phyloP scores from a whole-genome alignment of 2,888 invertebrate genomes.

The Eremobia ochroleuca region DNA sequence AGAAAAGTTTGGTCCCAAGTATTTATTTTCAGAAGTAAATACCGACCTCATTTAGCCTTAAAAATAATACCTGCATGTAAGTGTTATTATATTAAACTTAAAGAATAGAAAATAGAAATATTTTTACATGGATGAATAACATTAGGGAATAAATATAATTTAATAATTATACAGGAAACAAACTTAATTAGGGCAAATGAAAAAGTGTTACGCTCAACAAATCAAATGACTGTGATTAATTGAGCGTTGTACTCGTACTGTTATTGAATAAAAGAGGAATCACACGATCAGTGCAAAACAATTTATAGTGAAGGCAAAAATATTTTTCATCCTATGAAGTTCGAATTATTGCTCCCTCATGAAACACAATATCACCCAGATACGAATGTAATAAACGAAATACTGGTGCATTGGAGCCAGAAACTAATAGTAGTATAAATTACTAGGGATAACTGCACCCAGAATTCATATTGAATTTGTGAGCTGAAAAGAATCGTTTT shows the following conservation, averaged over 20 bases:
- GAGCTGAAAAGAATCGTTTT: slow-evolving; percentile 3
- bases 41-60: neutral
- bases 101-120: neutral
- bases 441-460: slow-evolving; percentile 57
- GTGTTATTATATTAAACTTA: neutral
- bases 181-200: neutral
- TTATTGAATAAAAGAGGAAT: neutral
- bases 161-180: neutral
- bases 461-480: slow-evolving; percentile 58
- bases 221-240: neutral
- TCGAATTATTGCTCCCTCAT: slow-evolving; percentile 6
- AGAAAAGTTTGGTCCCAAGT: too few species aligned
- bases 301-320: neutral
- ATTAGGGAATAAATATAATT: too few species aligned
- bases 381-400: slow-evolving; percentile 46
- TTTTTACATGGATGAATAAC: too few species aligned
- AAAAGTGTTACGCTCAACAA: too few species aligned
- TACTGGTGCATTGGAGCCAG: slow-evolving; percentile 38
- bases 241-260: neutral
- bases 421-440: too few species aligned
- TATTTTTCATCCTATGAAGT: slow-evolving; percentile 6
- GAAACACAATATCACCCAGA: slow-evolving; percentile 30
- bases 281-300: neutral
- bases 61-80: neutral
- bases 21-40: neutral